phyloP scores from a whole-genome alignment of 2,113 vertebrate genomes.

The Caranx melampygus region DNA sequence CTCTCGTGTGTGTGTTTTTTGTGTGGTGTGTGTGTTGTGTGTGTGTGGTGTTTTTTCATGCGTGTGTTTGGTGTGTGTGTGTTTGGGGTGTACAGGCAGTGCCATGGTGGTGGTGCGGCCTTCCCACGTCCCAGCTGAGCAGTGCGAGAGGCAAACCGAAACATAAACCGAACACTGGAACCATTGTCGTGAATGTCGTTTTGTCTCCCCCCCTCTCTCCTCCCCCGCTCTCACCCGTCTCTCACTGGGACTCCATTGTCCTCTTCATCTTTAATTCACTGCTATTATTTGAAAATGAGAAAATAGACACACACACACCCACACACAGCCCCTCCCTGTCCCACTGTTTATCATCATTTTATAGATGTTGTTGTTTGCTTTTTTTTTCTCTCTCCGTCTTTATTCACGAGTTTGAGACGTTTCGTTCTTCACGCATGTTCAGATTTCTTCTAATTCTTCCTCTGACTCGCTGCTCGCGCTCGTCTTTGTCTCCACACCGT shows the following conservation, averaged over 20 bases:
- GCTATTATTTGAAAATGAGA: conserved; percentile 10
- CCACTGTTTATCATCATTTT: background rate
- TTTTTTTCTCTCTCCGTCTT: no score
- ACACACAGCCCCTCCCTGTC: background rate
- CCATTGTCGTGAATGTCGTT: conserved; percentile 63
- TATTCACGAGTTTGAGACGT: no score
- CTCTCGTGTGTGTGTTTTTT: background rate
- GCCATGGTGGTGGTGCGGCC: conserved; percentile 61
- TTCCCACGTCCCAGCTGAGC: conserved; percentile 66
- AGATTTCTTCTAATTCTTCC: no score
- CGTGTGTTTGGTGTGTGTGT: conserved; percentile 15
- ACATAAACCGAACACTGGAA: conserved; percentile 43
- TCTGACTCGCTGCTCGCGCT: no score
- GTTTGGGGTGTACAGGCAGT: conserved; percentile 65
- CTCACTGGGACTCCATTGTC: conserved; percentile 59
- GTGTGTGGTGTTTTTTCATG: conserved; percentile 29
- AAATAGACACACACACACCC: background rate
- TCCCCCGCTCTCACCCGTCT: conserved; percentile 34
- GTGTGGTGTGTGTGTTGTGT: no score
- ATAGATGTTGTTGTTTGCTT: no score
- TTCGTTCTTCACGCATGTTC: no score
- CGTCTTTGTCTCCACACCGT: no score
- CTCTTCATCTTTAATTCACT: conserved; percentile 19
- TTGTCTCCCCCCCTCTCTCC: conserved; percentile 17
- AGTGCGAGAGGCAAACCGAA: conserved; percentile 37